Base-by-base conservation (phyloP, 2,888 invertebrate genomes). In the Campoplex capitator region DNA sequence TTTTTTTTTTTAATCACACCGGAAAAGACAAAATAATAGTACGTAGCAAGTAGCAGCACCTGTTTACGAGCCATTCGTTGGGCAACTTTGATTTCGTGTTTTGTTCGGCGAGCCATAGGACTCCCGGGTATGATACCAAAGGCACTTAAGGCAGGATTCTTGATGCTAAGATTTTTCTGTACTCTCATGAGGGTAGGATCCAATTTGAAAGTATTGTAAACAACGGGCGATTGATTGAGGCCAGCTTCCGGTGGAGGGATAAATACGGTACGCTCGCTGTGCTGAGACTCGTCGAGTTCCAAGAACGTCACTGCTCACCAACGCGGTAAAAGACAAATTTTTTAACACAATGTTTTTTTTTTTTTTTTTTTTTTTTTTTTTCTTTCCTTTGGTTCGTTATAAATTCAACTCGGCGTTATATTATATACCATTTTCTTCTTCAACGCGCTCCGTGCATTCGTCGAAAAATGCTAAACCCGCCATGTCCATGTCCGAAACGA, bases 381-480 rank as follows among this genome's bases (percentile, higher is more conserved):
- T 38, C 38, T 3, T 4, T 38, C 38, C n/a, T n/a, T n/a, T n/a
- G 0, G 18, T 9, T 38, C 3, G 38, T 51, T 48, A 11, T 38
- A 11, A 54, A n/a, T 74, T 45, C 11, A 45, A 2, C 13, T 74
- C 42, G 23, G 16, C 51, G 23, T 23, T 23, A 23, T 65, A 35
- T 23, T 23, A 23, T 65, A 35, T 77, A 77, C 94, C 91, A 88
- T 93, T 94, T 89, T 94, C 94, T 85, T 94, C 94, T 78, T 95
- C 95, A 58, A 97, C 95, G 93, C 97, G 97, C 93, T 99, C 99
- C 9, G 98, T 97, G 94, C 99, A 99, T 93, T 99, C 99, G 94
- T 99, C 99, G 93, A 99, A 99, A 95, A 98, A 98, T 18, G 98
- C 98, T 83, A 99, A 95, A 71, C 98, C 98, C 86, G 98, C 98